A percentile compares a stretch with the other conserved stretches of the same genome.
Evolutionary conservation across 2,888 invertebrate species (phyloP).

Genomic region (Heteromyza rotundicornis): DNA sequence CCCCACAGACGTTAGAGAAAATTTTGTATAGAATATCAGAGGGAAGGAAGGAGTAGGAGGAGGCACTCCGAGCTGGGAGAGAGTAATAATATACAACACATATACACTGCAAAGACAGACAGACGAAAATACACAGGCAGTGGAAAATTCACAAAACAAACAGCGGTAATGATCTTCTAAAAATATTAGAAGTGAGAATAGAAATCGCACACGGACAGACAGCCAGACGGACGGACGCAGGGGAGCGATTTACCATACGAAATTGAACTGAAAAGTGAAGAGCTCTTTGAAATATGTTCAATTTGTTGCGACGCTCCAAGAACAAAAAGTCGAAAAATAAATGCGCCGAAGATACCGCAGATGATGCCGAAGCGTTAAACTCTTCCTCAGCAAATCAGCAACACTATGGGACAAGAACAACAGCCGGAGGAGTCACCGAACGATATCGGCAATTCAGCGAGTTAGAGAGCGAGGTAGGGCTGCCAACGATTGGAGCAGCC

Average conservation of each 20-base stretch:
- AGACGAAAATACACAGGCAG: not conserved
- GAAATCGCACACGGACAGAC: conserved; percentile 15
- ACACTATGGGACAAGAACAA: conserved; percentile 27
- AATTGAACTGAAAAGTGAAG: not conserved
- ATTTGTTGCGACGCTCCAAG: conserved; percentile 52
- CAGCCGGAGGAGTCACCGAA: conserved; percentile 22
- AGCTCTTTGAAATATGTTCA: conserved; percentile 44
- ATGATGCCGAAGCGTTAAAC: not conserved
- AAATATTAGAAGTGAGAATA: conserved; percentile 12
- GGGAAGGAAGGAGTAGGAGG: conserved; percentile 29
- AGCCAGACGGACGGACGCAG: conserved; percentile 17
- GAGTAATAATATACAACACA: conserved; percentile 17
- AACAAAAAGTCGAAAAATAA: conserved; percentile 42
- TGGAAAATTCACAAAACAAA: not conserved
- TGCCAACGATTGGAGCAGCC: conserved; percentile 2
- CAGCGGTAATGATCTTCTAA: conserved; percentile 20
- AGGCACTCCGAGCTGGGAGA: not conserved
- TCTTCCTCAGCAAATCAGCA: conserved; percentile 33
- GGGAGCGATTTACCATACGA: not conserved
- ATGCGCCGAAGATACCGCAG: not conserved
- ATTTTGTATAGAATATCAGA: conserved; percentile 16
- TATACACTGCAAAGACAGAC: conserved; percentile 15
- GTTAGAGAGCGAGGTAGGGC: conserved; percentile 23
- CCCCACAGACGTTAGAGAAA: conserved; percentile 10
- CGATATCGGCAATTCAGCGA: conserved; percentile 37